phyloP scores from a whole-genome alignment of 2,113 vertebrate genomes.

The Melanerpes aurifrons region DNA sequence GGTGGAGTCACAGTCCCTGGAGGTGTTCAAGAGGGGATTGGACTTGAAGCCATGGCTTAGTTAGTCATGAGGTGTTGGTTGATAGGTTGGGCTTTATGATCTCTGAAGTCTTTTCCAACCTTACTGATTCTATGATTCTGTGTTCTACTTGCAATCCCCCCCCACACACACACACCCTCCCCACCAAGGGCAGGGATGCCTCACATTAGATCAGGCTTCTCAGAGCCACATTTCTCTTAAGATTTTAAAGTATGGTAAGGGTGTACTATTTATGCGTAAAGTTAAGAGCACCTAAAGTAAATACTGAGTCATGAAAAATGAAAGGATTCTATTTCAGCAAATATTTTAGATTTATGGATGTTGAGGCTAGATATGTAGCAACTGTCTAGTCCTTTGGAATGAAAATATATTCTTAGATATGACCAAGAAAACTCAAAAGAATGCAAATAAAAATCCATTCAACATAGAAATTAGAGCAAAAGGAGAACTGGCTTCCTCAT shows the following conservation, averaged over 20 bases:
- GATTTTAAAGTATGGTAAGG: neutral
- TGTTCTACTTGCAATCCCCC: no score
- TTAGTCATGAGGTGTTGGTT: no score
- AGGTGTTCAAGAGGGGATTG: no score
- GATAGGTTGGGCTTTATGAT: no score
- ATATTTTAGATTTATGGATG: constrained; percentile 15
- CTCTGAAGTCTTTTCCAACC: no score
- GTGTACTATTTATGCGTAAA: neutral
- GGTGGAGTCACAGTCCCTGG: no score
- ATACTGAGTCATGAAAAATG: neutral
- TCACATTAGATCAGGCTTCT: no score
- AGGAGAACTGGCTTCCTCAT: neutral
- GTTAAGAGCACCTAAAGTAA: neutral
- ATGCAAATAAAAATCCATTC: constrained; percentile 26
- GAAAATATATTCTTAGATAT: constrained; percentile 24
- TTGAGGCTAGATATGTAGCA: neutral
- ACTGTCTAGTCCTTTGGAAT: constrained; percentile 1
- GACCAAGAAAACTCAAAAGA: neutral
- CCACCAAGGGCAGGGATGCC: no score
- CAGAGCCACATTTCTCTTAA: neutral
- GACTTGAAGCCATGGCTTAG: no score
- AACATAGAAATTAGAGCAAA: neutral
- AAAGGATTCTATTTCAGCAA: neutral
- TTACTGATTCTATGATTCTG: no score
- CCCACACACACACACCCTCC: no score